phyloP scores from a whole-genome alignment of 1,140 invertebrate genomes.

The Ceratoteleas bidentatus region DNA sequence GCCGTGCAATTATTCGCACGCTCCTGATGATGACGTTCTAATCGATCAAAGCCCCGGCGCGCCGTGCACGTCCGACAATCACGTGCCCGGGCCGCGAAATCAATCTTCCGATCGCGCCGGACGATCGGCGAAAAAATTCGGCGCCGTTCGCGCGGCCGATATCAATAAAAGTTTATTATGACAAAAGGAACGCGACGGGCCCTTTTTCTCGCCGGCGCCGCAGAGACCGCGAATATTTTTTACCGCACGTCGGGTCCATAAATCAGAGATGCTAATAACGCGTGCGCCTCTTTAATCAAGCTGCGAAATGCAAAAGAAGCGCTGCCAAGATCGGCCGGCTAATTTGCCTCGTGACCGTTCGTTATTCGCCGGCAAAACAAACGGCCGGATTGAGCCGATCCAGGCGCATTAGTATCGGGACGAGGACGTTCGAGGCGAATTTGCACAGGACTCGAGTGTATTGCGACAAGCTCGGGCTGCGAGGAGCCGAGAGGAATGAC shows the following conservation, averaged over 20 bases:
- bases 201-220: constrained; percentile 45
- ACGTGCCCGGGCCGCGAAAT: constrained; percentile 29
- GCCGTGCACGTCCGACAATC: constrained; percentile 41
- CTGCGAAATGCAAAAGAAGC: constrained; percentile 62
- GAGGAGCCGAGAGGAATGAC: no score
- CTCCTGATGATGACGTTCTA: constrained; percentile 59
- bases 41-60: constrained; percentile 44
- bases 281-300: constrained; percentile 63
- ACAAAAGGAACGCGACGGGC: constrained; percentile 39
- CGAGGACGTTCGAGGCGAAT: no score
- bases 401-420: no score
- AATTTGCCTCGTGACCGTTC: constrained; percentile 62
- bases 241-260: constrained; percentile 59
- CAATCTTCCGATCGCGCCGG: constrained; percentile 49
- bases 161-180: constrained; percentile 59
- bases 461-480: no score
- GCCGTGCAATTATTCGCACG: constrained; percentile 64
- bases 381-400: background rate
- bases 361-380: constrained; percentile 54
- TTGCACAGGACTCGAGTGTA: no score
- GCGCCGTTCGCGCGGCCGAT: constrained; percentile 13
- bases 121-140: constrained; percentile 10
- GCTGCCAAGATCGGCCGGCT: constrained; percentile 51
- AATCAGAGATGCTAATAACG: constrained; percentile 66
- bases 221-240: constrained; percentile 56